Evolutionary conservation across 1,140 invertebrate species (phyloP), one percentile per base, ranked within the genome.

Genomic region (Drosophila athabasca): DNA sequence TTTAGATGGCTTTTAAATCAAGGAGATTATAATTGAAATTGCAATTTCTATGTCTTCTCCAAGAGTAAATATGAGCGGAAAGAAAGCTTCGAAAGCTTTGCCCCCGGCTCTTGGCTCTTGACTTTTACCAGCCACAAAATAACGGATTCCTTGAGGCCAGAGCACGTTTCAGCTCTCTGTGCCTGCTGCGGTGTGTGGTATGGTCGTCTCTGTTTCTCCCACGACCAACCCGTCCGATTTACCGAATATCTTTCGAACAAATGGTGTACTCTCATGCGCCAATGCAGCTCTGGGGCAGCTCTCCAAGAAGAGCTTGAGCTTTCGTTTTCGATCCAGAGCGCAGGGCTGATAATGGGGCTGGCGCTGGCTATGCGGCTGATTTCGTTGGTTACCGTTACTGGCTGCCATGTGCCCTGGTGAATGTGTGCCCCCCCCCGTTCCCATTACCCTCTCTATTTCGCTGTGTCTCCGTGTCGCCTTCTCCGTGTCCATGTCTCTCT

Each of bases 241-340:
- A 5, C 11, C 35, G 45, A 48, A 48, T 48, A 48, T 48, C 19
- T 48, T 19, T 13, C 8, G 15, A 48, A 24, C 54, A 26, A 55
- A 43, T 46, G 31, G 26, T 31, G 29, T 55, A 24, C 61, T 22
- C 39, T 26, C 62, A 39, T 57, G 54, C 54, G 54, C 24, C 39
- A 45, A 46, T 49, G 11, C 22, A 13, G 15, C 51, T 17, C 22
- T 31, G 29, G 29, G 15, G 17, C 11, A 22, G 35, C 39, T 17
- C 45, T 29, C 9, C 35, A 39, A 58, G 29, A 45, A 52, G 29
- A 45, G 26, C 44, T 61, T 52, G 50, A 69, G 44, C 61, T 64
- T 65, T 70, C 29, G 45, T 45, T 48, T 51, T 54, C 52, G 52
- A 70, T 41, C 51, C 62, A 64, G 62, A 70, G 62, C 67, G 62